These are phyloP conservation scores for Limnothrissa miodon DNA, from an alignment of 2,113 vertebrate genomes.

Conservation along the genomic window DNA sequence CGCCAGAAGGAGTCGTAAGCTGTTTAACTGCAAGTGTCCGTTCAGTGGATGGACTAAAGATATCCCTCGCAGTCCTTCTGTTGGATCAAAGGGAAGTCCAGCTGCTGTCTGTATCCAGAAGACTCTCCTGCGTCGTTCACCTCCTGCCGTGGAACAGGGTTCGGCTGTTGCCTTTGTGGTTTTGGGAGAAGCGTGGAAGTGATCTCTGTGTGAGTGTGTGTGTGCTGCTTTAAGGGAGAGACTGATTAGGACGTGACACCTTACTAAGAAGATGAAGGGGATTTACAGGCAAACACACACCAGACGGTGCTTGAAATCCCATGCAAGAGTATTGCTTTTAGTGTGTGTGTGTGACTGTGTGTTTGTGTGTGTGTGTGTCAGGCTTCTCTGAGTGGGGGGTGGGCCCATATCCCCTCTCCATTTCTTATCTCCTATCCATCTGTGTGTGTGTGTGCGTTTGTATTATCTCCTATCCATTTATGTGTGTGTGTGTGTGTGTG, in stretches of 20 bases:
- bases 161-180: background rate
- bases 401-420: background rate
- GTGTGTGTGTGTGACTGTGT: background rate
- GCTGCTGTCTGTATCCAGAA: background rate
- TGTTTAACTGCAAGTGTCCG: background rate
- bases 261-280: conserved; percentile 59
- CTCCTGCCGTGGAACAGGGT: background rate
- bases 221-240: background rate
- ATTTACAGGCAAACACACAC: conserved; percentile 58
- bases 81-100: background rate
- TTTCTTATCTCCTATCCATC: too few relatives aligned
- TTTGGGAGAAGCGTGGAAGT: background rate
- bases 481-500: too few relatives aligned
- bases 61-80: background rate
- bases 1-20: background rate
- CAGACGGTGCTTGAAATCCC: conserved; percentile 67
- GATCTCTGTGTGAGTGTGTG: background rate
- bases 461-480: too few relatives aligned
- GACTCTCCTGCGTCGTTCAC: background rate
- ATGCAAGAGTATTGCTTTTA: background rate
- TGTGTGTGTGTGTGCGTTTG: too few relatives aligned
- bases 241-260: conserved; percentile 43
- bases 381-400: background rate
- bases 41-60: background rate
- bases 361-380: background rate